A percentile compares a stretch with the other conserved stretches of the same genome.
These are phyloP conservation scores for Sylvilagus floridanus DNA, from an alignment of 2,797 vertebrate genomes.

Conservation along the genomic window DNA sequence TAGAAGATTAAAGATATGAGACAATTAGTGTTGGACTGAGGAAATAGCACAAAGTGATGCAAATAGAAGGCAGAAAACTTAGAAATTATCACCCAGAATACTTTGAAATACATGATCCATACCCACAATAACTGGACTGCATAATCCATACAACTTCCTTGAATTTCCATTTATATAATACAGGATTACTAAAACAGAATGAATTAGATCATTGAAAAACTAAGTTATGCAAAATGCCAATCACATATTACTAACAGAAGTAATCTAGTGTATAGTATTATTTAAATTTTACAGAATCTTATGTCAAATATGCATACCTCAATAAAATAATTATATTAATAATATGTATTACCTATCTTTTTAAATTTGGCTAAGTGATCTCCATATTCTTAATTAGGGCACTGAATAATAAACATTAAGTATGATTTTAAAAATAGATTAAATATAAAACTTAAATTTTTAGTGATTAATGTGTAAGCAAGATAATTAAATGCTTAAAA, in stretches of 20 bases:
- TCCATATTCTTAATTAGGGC: neutral
- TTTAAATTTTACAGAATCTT: neutral
- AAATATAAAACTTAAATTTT: neutral
- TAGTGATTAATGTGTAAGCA: neutral
- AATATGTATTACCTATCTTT: neutral
- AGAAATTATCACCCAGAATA: neutral
- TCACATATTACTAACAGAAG: neutral
- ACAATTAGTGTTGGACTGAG: neutral
- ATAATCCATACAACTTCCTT: neutral
- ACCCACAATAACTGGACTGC: neutral
- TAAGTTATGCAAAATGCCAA: neutral
- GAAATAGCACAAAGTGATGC: neutral
- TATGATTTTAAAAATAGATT: no score
- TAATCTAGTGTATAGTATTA: neutral
- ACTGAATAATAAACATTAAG: neutral
- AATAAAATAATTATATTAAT: neutral
- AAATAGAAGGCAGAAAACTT: neutral
- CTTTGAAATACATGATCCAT: neutral
- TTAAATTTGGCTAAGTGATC: neutral
- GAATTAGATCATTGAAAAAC: neutral
- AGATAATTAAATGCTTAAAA: neutral
- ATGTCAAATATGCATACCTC: neutral
- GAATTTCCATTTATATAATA: neutral
- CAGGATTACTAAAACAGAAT: neutral
- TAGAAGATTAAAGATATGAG: neutral